These are phyloP conservation scores for Streblospio benedicti DNA, from an alignment of 1,140 invertebrate species.

Conservation along the genomic window DNA sequence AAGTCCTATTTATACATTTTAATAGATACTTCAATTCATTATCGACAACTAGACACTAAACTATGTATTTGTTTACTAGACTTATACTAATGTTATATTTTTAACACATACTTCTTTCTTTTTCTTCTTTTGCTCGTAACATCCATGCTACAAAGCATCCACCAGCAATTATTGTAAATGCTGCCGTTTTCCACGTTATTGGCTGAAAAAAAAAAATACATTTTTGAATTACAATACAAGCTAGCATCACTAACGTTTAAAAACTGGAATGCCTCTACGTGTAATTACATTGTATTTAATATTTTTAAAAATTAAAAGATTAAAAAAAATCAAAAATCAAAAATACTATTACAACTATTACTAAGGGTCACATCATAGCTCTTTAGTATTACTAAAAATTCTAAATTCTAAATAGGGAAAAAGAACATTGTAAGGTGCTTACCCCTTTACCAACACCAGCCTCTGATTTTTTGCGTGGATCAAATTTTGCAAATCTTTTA, in stretches of 20 bases:
- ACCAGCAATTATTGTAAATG: conserved; percentile 57
- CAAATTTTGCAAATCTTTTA: too few relatives aligned
- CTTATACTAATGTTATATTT: not conserved
- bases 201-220: conserved; percentile 47
- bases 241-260: not conserved
- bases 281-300: not conserved
- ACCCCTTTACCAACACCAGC: not conserved
- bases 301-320: not conserved
- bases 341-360: not conserved
- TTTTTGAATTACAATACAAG: not conserved
- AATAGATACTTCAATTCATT: not conserved
- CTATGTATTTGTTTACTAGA: too few relatives aligned
- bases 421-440: not conserved
- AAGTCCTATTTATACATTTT: not conserved
- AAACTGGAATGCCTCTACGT: not conserved
- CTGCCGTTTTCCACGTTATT: conserved; percentile 68
- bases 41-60: too few relatives aligned
- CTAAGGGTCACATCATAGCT: not conserved
- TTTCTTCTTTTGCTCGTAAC: conserved; percentile 68
- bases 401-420: not conserved
- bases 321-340: not conserved
- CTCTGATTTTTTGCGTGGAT: not conserved
- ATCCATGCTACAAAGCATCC: conserved; percentile 60
- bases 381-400: too few relatives aligned
- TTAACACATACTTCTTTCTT: conserved; percentile 53